These are phyloP conservation scores for Tenthredo amoena DNA, from an alignment of 2,888 invertebrate genomes.

Conservation along the genomic window DNA sequence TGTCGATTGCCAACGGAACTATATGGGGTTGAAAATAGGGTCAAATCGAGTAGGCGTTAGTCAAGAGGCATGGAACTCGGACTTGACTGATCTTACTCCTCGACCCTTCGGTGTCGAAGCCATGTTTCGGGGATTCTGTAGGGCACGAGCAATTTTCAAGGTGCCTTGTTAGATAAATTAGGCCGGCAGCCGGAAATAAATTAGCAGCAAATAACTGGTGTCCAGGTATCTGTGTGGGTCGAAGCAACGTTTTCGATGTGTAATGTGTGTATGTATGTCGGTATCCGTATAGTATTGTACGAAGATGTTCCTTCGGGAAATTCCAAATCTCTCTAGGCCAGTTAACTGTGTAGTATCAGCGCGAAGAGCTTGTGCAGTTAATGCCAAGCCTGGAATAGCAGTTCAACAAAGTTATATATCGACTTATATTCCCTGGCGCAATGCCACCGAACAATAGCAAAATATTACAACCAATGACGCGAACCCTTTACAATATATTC, in stretches of 20 bases:
- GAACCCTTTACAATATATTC: not conserved
- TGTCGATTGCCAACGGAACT: not conserved
- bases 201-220: slow-evolving; percentile 41
- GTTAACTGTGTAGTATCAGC: not conserved
- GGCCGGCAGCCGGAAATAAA: slow-evolving; percentile 37
- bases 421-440: slow-evolving; percentile 34
- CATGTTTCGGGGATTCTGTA: slow-evolving; percentile 38
- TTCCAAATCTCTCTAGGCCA: slow-evolving; percentile 30
- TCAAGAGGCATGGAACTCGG: not conserved
- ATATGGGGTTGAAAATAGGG: not conserved
- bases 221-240: slow-evolving; percentile 7
- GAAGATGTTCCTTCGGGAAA: slow-evolving; percentile 25
- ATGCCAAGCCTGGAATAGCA: slow-evolving; percentile 20
- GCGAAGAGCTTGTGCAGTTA: not conserved
- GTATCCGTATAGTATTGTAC: not conserved
- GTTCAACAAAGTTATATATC: slow-evolving; percentile 35
- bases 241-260: not conserved
- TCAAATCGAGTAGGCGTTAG: not conserved
- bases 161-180: slow-evolving; percentile 45
- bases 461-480: slow-evolving; percentile 33
- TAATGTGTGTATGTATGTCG: not conserved
- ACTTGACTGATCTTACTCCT: slow-evolving; percentile 27
- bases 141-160: slow-evolving; percentile 31
- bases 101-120: slow-evolving; percentile 45
- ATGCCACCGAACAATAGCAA: slow-evolving; percentile 33